Base-by-base conservation (phyloP, 2,888 invertebrate genomes). In the Nudaria mundana region DNA sequence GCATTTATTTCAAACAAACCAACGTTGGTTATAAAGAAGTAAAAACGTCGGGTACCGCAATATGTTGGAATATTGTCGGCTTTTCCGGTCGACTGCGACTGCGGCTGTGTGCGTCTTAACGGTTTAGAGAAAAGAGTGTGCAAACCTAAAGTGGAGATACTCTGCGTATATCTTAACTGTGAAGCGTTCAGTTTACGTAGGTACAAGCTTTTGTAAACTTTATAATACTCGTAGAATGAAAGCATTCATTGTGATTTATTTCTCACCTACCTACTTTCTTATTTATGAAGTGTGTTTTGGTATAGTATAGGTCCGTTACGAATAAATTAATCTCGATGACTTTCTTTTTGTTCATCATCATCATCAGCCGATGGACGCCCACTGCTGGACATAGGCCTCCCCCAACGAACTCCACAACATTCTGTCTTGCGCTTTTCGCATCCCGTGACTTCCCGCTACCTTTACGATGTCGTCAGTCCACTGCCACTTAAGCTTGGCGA, bases 51-150 rank as follows among this genome's bases (percentile, higher is more conserved):
- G 20, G 16, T 11, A 18, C 28, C 43, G 38, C 38, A 38, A 38
- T 38, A 40, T 30, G 39, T 37, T 30, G 53, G 28, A 35, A 37
- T 48, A 44, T n/a, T 46, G 48, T 56, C 60, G 52, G 49, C 49
- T 56, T 56, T 44, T 30, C 40, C 37, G 45, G 47, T 33, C 30
- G 24, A 39, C 30, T 31, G 45, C 43, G 38, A 18, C 25, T 25
- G 38, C 30, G 24, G 40, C 30, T 31, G 45, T 45, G 38, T 25
- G 34, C 34, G 38, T 48, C 48, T 45, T 54, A 45, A 33, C 44
- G 52, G 49, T 38, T 49, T 47, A 56, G 40, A 15, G 20, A 43
- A 30, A 29, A 24, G 33, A 40, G 30, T 39, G 35, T 48, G 59
- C 39, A 40, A 44, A 52, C 33, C 24, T 10, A 23, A 29, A 31